Percentiles rank a stretch among this genome's conserved stretches.
These are phyloP conservation scores for Australoheros facetus DNA, from an alignment of 2,797 vertebrate species.

Conservation along the genomic window DNA sequence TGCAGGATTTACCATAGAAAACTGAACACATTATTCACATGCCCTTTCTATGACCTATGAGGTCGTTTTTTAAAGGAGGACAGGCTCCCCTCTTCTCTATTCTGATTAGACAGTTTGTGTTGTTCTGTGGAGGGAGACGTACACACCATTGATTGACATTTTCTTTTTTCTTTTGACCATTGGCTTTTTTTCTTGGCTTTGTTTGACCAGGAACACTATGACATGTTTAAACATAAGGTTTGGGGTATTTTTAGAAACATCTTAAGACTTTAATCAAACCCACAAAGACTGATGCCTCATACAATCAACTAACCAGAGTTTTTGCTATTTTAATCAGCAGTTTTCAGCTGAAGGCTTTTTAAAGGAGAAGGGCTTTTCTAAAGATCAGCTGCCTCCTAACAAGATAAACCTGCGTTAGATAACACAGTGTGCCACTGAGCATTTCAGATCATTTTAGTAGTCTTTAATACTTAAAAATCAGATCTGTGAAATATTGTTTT, in stretches of 20 bases:
- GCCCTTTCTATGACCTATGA: too few species aligned
- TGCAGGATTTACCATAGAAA: too few species aligned
- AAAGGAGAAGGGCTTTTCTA: fast-evolving
- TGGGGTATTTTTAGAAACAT: not conserved
- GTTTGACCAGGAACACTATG: too few species aligned
- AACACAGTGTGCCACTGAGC: not conserved
- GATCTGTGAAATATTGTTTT: not conserved
- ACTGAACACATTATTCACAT: too few species aligned
- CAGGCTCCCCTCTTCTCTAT: not conserved
- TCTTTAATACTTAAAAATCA: not conserved
- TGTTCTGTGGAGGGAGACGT: not conserved
- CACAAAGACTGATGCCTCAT: too few species aligned
- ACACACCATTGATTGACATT: not conserved
- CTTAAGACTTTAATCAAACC: too few species aligned
- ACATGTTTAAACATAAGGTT: not conserved
- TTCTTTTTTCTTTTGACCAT: not conserved
- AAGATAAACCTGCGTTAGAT: not conserved
- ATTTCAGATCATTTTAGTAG: not conserved
- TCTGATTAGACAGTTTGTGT: not conserved
- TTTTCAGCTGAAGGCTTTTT: not conserved
- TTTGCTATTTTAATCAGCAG: not conserved
- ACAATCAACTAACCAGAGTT: too few species aligned
- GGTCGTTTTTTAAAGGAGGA: too few species aligned
- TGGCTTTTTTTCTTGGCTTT: not conserved
- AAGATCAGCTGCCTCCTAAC: not conserved